Conservation (phyloP, 2,797 vertebrate genomes). For the Chloroceryle amazona region DNA sequence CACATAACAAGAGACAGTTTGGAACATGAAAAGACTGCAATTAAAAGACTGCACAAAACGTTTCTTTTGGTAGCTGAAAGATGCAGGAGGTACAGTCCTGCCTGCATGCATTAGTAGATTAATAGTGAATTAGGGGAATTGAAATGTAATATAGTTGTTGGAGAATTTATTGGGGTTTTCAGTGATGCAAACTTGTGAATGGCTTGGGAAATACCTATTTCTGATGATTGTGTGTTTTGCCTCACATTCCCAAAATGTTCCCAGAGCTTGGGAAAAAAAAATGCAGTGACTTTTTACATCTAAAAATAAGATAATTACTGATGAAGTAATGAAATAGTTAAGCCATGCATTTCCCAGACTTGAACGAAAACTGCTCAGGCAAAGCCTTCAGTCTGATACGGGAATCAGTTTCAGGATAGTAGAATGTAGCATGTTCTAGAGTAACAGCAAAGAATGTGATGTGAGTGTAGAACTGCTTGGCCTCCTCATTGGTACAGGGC, state of each 20-base stretch:
- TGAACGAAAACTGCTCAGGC: neutral
- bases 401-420: neutral
- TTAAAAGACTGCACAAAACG: neutral
- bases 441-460: neutral
- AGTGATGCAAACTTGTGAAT: neutral
- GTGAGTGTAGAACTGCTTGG: neutral
- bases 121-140: neutral
- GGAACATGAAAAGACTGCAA: neutral
- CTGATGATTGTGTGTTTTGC: neutral
- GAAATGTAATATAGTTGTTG: neutral
- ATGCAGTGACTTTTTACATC: neutral
- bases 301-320: constrained; percentile 1
- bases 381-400: neutral
- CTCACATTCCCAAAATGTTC: constrained; percentile 1
- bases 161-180: neutral
- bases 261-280: neutral
- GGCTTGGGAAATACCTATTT: neutral
- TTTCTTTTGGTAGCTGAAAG: neutral
- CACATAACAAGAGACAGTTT: neutral
- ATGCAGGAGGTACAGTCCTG: neutral
- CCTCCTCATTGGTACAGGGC: neutral
- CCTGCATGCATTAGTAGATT: neutral
- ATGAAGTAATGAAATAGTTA: neutral
- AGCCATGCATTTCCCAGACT: neutral
- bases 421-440: neutral